phyloP scores from a whole-genome alignment of 2,888 invertebrate genomes.

The Phlogophora meticulosa region DNA sequence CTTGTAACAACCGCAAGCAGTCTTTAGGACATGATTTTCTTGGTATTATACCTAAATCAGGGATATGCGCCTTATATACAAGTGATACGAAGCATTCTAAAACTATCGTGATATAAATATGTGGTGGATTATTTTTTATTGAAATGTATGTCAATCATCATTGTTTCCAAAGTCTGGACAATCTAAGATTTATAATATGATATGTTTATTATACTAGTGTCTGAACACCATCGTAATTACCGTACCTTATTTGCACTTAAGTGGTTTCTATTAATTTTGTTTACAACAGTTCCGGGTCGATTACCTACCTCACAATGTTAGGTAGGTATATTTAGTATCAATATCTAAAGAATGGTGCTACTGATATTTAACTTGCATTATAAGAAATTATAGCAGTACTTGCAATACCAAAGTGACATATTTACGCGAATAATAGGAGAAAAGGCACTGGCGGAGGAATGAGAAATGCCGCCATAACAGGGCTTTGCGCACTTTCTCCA shows the following conservation, averaged over 20 bases:
- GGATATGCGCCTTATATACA: not conserved
- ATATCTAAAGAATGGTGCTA: constrained; percentile 47
- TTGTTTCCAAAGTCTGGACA: not conserved
- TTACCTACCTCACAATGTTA: constrained; percentile 28
- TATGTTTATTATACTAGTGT: constrained; percentile 16
- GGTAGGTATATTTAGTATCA: constrained; percentile 29
- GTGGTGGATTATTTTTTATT: not conserved
- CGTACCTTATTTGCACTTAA: constrained; percentile 28
- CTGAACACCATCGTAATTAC: constrained; percentile 33
- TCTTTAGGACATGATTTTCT: constrained; percentile 24
- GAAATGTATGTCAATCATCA: not conserved
- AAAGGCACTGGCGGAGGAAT: constrained; percentile 82
- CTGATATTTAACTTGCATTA: constrained; percentile 56
- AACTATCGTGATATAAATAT: not conserved
- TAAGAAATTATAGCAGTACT: constrained; percentile 70
- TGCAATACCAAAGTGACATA: constrained; percentile 75
- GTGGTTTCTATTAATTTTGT: constrained; percentile 43
- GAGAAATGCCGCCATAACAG: constrained; percentile 88
- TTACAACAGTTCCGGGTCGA: constrained; percentile 51
- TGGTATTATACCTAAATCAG: constrained; percentile 8
- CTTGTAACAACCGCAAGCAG: constrained; percentile 43
- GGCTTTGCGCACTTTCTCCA: constrained; percentile 87
- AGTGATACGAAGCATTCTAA: not conserved
- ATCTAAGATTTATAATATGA: not conserved
- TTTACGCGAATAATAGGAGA: constrained; percentile 83